Base-by-base conservation (phyloP, 92 coral and sea anemone species). In the Hydrozoanthus gracilis region DNA sequence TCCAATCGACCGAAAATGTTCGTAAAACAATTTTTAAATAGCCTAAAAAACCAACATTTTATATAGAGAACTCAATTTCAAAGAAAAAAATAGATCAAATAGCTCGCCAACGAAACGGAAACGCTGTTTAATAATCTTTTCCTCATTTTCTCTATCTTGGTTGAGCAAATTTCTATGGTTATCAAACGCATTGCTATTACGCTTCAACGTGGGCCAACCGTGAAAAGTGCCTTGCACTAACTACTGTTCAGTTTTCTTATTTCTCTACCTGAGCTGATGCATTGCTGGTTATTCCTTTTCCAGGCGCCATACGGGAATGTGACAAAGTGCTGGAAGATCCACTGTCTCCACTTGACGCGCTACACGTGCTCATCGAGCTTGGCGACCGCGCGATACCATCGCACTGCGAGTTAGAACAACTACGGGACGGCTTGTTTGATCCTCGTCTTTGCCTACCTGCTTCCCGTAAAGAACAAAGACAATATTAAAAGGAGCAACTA, bases 291-390 rank as follows among this genome's bases (percentile, higher is more conserved):
- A 83, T 88, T 88, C 66, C 86, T 60, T 67, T 75, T 1, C 83
- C 55, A 44, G 83, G 47, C 51, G 87, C 70, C 87, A 66, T 82
- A 6, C 73, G 83, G 15, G 93, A 88, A 67, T 73, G 52, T 35
- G 84, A 69, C 17, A 91, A 66, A 64, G 78, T 86, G 16, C 89
- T 83, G 45, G 98, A 94, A 12, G 89, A 95, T 45, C 90, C 85
- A 48, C 94, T 91, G 79, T 94, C 98, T 7, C 92, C 85, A 69
- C 98, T 94, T 44, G 98, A 94, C 44, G 92, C 35, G 86, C 98
- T 94, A 51, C 92, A 83, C 15, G 89, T 88, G 61, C 98, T 94
- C 78, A 89, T 84, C 3, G 94, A 91, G 27, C 94, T 91, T 8
- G 95, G 93, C 17, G 98, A 94, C 52, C 98, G 95, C 61, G 87